These are phyloP conservation scores for Netelia inedita DNA, from an alignment of 2,888 invertebrate genomes.

Conservation along the genomic window DNA sequence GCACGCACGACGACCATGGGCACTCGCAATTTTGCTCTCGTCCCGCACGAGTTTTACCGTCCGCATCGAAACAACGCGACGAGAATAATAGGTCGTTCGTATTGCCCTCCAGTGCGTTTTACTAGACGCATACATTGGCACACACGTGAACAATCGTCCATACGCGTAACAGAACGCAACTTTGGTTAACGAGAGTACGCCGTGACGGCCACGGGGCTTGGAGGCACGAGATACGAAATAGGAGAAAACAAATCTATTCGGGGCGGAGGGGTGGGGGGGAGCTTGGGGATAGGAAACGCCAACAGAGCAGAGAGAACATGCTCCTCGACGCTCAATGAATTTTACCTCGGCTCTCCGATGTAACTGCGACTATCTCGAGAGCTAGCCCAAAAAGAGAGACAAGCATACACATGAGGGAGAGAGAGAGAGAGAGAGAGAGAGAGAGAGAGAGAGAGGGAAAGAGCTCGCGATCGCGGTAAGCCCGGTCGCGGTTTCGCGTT, in stretches of 20 bases:
- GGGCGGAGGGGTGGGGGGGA: constrained; percentile 10
- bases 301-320: constrained; percentile 46
- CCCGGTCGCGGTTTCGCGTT: constrained; percentile 79
- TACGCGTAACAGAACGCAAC: constrained; percentile 37
- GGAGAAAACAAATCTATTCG: constrained; percentile 34
- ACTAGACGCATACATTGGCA: constrained; percentile 3
- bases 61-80: constrained; percentile 64
- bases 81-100: constrained; percentile 61
- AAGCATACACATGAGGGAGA: neutral
- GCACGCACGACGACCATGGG: constrained; percentile 55
- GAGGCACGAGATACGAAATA: constrained; percentile 16
- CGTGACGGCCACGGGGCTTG: constrained; percentile 29
- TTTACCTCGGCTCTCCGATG: constrained; percentile 71
- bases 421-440: constrained; percentile 50
- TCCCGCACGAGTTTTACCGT: constrained; percentile 60
- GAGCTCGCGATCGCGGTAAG: constrained; percentile 71
- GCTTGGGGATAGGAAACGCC: constrained; percentile 25
- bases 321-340: constrained; percentile 62
- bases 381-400: constrained; percentile 9
- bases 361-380: constrained; percentile 34
- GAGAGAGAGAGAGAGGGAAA: constrained; percentile 38
- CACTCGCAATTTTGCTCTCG: constrained; percentile 59
- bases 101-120: constrained; percentile 30
- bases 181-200: constrained; percentile 45
- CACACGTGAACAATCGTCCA: neutral